A percentile compares a stretch with the other conserved stretches of the same genome.
Evolutionary conservation across 2,113 vertebrate genomes (phyloP).

Genomic region (Esox niger): DNA sequence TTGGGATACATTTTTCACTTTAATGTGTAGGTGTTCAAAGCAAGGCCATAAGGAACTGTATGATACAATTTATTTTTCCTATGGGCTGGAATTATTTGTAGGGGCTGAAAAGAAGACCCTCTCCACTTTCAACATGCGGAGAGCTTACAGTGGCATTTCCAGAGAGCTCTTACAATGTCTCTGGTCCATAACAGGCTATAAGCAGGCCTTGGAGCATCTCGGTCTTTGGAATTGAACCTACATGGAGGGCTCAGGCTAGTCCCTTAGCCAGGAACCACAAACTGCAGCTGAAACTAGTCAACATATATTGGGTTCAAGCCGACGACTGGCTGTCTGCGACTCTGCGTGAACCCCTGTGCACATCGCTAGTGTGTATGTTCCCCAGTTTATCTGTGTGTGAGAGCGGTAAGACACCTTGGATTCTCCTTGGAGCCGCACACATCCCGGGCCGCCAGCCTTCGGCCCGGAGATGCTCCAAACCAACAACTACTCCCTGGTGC

Average conservation of each 20-base stretch:
- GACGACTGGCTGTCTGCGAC: neutral
- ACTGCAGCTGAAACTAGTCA: neutral
- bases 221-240: conserved; percentile 13
- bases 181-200: neutral
- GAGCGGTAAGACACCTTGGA: conserved; percentile 59
- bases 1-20: neutral
- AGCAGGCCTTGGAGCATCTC: conserved; percentile 8
- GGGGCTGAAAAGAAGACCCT: neutral
- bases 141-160: conserved; percentile 7
- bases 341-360: neutral
- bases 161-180: conserved; percentile 12
- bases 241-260: conserved; percentile 17
- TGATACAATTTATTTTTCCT: neutral
- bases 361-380: conserved; percentile 41
- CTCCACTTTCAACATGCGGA: conserved; percentile 24
- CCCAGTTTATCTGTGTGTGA: conserved; percentile 36
- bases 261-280: neutral
- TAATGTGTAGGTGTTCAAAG: neutral
- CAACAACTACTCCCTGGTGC: conserved; percentile 88
- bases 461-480: conserved; percentile 80
- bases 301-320: neutral
- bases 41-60: neutral
- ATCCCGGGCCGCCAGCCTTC: conserved; percentile 47
- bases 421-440: conserved; percentile 50
- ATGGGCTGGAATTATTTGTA: neutral